phyloP scores from a whole-genome alignment of 1,140 invertebrate genomes.

The Drosophila sucinea region DNA sequence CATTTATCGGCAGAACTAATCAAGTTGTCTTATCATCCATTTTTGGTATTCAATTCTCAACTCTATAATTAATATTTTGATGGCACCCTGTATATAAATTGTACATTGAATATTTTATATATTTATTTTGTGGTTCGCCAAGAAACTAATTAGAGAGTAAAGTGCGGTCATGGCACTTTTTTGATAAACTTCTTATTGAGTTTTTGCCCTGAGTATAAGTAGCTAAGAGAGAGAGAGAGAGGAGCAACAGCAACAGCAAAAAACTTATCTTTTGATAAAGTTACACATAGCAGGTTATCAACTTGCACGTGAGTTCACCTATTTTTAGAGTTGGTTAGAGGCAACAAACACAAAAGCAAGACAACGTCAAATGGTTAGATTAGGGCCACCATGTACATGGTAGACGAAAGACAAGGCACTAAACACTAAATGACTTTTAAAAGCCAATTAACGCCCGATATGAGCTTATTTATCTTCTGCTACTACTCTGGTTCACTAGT shows the following conservation, averaged over 20 bases:
- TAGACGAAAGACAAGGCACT: constrained; percentile 30
- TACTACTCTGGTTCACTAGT: constrained; percentile 8
- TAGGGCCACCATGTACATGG: constrained; percentile 25
- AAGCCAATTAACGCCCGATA: constrained; percentile 58
- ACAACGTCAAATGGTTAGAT: not conserved
- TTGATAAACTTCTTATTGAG: constrained; percentile 14
- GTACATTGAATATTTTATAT: not conserved
- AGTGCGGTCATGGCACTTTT: constrained; percentile 10
- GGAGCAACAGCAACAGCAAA: not conserved
- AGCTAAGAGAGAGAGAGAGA: not conserved
- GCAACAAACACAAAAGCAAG: not conserved
- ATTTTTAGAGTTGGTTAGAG: constrained; percentile 18
- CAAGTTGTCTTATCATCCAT: no score
- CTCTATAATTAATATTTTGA: no score
- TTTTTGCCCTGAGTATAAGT: constrained; percentile 4
- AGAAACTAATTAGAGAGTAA: constrained; percentile 16
- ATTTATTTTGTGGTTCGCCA: constrained; percentile 10
- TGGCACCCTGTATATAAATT: not conserved
- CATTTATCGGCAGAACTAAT: no score
- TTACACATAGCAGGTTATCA: constrained; percentile 2
- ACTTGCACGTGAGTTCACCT: constrained; percentile 9
- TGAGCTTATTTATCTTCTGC: constrained; percentile 23
- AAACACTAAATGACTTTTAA: constrained; percentile 61
- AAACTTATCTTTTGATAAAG: constrained; percentile 11
- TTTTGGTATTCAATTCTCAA: no score